Evolutionary conservation across 2,113 vertebrate genomes (phyloP), one percentile per base, ranked within the genome.

Genomic region (Octodon degus): DNA sequence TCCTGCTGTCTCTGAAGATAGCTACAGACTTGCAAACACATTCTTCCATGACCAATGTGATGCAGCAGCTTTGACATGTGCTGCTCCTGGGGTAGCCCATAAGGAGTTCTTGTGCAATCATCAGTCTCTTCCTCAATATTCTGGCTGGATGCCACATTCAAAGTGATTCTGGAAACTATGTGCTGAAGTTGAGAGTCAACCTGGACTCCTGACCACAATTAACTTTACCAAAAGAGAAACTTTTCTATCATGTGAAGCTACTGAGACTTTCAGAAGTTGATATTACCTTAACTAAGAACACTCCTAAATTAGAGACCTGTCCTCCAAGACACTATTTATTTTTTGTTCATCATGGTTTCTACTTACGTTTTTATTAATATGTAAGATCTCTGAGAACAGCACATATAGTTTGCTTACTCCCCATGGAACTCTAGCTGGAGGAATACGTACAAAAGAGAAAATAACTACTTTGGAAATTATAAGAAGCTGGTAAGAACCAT

Each of bases 401-500:
- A 43, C 4, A 25, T 53, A 14, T 83, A 55, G 74, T 94, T 92
- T 83, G 72, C 62, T 84, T 27, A 63, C 88, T 40, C 7, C 50
- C 43, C 62, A 70, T 0, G 67, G 65, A 80, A 96, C 24, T 93
- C 40, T 85, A 92, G 90, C 19, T 87, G 88, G 67, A 43, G 92
- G 68, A 95, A 65, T 84, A 40, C 60, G 53, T 40, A 76, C 32
- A 91, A 72, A 97, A 70, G 50, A 94, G 47, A 94, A 94, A 37
- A 86, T 34, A 81, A 10, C 5, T 84, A 53, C 25, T 88, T 97
- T 93, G 72, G 62, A 95, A 93, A 79, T 83, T 90, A 81, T 7
- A 8, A 53, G 24, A 81, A 80, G 12, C 25, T 43, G 58, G 47
- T 65, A 89, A 89, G 76, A 77, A 37, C 5, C 67, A 22, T 62